A percentile compares a stretch with the other conserved stretches of the same genome.
Conservation (phyloP, 2,113 vertebrate species). For the Aleadryas rufinucha region DNA sequence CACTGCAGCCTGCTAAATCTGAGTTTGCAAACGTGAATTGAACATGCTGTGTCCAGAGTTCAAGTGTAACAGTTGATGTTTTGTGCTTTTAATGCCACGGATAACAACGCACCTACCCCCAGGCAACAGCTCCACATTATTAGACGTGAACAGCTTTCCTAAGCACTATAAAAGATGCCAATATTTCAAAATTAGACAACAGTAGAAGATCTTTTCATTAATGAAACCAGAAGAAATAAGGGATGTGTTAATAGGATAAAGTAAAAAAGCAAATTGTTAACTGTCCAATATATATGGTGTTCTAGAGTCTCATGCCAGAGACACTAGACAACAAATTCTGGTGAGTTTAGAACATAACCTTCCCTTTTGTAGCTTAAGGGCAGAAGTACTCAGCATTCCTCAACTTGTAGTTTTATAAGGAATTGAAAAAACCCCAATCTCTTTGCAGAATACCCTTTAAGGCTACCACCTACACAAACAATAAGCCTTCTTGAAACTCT, state of each 20-base stretch:
- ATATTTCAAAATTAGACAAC: background rate
- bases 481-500: background rate
- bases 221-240: background rate
- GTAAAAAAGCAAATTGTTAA: background rate
- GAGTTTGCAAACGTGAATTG: background rate
- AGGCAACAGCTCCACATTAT: background rate
- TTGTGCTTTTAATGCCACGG: background rate
- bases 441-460: background rate
- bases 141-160: background rate
- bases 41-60: background rate
- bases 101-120: background rate
- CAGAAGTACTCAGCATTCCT: background rate
- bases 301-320: background rate
- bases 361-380: background rate
- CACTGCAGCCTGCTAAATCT: background rate
- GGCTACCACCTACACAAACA: background rate
- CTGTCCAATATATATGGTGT: background rate
- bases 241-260: background rate
- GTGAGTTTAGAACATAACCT: background rate
- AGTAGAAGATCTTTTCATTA: background rate
- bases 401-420: background rate
- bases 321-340: background rate
- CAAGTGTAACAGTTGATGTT: background rate
- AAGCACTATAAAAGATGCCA: background rate
- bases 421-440: accelerated